Percentiles rank a stretch among this genome's conserved stretches.
Conservation (phyloP, 1,140 invertebrate genomes). For the Pogonomyrmex californicus region DNA sequence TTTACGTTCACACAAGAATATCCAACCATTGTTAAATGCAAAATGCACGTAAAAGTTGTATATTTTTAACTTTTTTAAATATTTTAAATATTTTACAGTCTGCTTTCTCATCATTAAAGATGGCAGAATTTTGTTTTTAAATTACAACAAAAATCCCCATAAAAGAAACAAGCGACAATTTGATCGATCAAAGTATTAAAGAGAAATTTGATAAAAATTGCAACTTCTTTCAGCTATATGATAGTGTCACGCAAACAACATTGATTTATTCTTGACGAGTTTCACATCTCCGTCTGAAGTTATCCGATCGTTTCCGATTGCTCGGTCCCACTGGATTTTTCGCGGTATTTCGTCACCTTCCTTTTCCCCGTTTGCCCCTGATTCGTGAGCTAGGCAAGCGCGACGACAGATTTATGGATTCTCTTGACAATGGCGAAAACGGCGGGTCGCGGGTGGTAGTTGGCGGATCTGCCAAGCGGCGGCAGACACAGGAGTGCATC, state of each 20-base stretch:
- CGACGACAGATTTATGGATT: slow-evolving; percentile 78
- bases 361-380: slow-evolving; percentile 20
- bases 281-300: slow-evolving; percentile 31
- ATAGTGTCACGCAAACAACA: not conserved
- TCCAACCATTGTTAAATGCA: not conserved
- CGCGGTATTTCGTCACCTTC: slow-evolving; percentile 51
- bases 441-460: slow-evolving; percentile 72
- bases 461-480: slow-evolving; percentile 78
- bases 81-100: not conserved
- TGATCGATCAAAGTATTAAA: not conserved
- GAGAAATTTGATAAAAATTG: not conserved
- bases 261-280: slow-evolving; percentile 25
- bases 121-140: not conserved
- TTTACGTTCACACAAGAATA: not conserved
- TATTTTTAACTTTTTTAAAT: not conserved
- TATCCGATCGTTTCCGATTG: slow-evolving; percentile 54
- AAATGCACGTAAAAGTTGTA: not conserved
- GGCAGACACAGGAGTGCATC: slow-evolving; percentile 41
- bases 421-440: slow-evolving; percentile 78
- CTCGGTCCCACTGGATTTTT: slow-evolving; percentile 32
- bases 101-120: not conserved
- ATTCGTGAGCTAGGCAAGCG: slow-evolving; percentile 57
- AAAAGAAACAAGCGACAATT: not conserved
- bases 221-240: not conserved
- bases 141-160: not conserved